phyloP scores from a whole-genome alignment of 2,888 invertebrate species.

The Entomobrya proxima region DNA sequence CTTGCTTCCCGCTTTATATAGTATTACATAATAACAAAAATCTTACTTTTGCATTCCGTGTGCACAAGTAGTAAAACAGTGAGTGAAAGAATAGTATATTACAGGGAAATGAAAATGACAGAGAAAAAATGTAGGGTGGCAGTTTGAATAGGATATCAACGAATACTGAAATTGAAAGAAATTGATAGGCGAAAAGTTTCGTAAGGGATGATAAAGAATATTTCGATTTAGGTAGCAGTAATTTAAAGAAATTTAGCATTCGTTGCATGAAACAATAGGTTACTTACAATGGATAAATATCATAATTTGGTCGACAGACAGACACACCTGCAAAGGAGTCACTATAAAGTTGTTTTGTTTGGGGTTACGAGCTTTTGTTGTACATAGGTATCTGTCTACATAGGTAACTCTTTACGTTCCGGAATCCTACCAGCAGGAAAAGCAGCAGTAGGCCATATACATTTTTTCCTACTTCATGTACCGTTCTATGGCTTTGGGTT shows the following conservation, averaged over 20 bases:
- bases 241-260: no score
- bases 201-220: no score
- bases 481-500: background rate
- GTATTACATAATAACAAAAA: slow-evolving; percentile 12
- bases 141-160: no score
- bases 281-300: background rate
- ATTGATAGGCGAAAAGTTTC: no score
- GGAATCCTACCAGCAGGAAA: slow-evolving; percentile 8
- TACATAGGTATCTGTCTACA: no score
- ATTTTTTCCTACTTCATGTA: background rate
- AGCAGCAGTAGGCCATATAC: background rate
- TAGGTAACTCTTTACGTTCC: slow-evolving; percentile 4
- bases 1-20: background rate
- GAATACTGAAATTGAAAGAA: no score
- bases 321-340: background rate
- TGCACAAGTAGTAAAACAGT: no score
- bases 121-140: no score
- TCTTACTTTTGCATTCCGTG: no score
- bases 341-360: background rate
- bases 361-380: background rate
- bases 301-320: background rate
- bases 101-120: no score
- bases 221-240: no score
- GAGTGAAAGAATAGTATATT: no score
- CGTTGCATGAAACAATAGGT: background rate